phyloP scores from a whole-genome alignment of 92 coral and sea anemone species.

The Scolanthus callimorphus region DNA sequence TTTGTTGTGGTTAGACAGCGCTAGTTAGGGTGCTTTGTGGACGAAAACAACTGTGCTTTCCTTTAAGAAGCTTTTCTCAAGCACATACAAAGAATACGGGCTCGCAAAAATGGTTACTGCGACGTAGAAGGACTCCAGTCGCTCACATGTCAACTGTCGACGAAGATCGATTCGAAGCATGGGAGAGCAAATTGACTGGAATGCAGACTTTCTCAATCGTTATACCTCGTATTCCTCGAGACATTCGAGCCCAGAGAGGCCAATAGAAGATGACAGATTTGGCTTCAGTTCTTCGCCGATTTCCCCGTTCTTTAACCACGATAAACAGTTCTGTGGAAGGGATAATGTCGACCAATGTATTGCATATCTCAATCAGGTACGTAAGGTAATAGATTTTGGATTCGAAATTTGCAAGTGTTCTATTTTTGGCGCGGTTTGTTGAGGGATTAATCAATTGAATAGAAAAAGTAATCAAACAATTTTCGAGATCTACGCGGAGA shows the following conservation, averaged over 20 bases:
- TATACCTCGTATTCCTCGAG: conserved; percentile 71
- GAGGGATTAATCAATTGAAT: no score
- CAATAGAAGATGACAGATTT: conserved; percentile 52
- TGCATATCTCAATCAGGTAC: conserved; percentile 96
- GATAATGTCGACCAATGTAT: conserved; percentile 92
- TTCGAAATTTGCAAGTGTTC: neutral
- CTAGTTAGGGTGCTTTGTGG: no score
- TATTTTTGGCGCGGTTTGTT: neutral
- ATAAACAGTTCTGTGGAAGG: conserved; percentile 82
- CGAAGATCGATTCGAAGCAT: conserved; percentile 11
- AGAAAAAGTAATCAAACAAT: no score
- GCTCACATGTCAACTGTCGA: no score
- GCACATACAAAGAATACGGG: no score
- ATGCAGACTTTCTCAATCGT: conserved; percentile 76
- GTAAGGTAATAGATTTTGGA: neutral
- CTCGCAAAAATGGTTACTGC: no score
- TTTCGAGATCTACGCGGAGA: no score
- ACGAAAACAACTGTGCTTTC: no score
- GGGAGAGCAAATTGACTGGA: conserved; percentile 56
- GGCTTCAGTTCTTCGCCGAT: conserved; percentile 31
- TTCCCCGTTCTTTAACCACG: conserved; percentile 18
- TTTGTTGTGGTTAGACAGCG: no score
- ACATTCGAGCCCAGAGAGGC: conserved; percentile 79
- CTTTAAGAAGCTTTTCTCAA: no score
- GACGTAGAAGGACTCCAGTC: no score